These are phyloP conservation scores for Sebastes cheni DNA, from an alignment of 2,797 vertebrate species.

Conservation along the genomic window DNA sequence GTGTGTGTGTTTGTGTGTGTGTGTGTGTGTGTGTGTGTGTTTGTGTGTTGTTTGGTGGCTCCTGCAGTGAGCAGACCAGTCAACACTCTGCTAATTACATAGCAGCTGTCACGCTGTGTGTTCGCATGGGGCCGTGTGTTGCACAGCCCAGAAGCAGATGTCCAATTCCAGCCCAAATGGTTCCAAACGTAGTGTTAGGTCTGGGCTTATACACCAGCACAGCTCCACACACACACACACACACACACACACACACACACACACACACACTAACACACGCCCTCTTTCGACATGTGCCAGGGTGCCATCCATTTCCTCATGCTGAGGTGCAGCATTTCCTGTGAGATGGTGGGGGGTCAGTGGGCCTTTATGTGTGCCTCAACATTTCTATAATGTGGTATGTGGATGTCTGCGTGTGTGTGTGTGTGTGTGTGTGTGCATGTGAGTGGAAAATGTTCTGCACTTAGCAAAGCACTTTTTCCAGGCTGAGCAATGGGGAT, in stretches of 20 bases:
- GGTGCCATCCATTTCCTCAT: conserved; percentile 88
- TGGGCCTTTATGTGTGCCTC: conserved; percentile 35
- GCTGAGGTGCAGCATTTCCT: conserved; percentile 88
- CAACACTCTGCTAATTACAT: conserved; percentile 81
- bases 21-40: conserved; percentile 29
- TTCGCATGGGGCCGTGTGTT: conserved; percentile 69
- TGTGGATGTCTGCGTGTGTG: conserved; percentile 4
- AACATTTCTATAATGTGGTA: neutral
- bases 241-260: conserved; percentile 36
- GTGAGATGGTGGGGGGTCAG: conserved; percentile 76
- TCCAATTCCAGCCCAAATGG: conserved; percentile 86
- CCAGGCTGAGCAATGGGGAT: conserved; percentile 74
- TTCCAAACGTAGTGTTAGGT: conserved; percentile 86
- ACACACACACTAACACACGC: conserved; percentile 13
- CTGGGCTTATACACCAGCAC: conserved; percentile 53
- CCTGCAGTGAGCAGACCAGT: conserved; percentile 73
- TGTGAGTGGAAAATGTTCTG: conserved; percentile 73
- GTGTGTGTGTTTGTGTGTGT: conserved; percentile 1
- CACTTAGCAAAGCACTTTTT: conserved; percentile 70
- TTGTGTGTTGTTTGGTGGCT: conserved; percentile 50
- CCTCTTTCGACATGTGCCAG: conserved; percentile 90
- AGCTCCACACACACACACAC: conserved; percentile 10
- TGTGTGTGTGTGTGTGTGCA: conserved; percentile 11
- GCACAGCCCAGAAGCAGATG: conserved; percentile 85
- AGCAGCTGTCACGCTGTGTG: conserved; percentile 77